A percentile compares a stretch with the other conserved stretches of the same genome.
These are phyloP conservation scores for Ophraella communa DNA, from an alignment of 2,888 invertebrate genomes.

Conservation along the genomic window DNA sequence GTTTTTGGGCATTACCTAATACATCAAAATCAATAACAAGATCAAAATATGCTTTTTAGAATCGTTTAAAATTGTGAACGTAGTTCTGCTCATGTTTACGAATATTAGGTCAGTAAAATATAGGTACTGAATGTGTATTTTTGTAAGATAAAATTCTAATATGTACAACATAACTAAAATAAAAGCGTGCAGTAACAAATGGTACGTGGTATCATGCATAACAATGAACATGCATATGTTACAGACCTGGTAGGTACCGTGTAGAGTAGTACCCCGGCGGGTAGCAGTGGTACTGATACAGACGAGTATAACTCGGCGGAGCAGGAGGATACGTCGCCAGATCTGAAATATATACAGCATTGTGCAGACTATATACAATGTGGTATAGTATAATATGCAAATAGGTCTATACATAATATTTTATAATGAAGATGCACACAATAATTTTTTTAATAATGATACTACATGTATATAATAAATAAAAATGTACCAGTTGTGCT, in stretches of 20 bases:
- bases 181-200: slow-evolving; percentile 13
- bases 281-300: slow-evolving; percentile 69
- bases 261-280: slow-evolving; percentile 56
- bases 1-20: too few species aligned
- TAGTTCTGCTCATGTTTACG: too few species aligned
- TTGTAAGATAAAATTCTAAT: not conserved
- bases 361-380: slow-evolving; percentile 43
- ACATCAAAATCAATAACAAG: too few species aligned
- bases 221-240: slow-evolving; percentile 46
- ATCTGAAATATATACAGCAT: slow-evolving; percentile 62
- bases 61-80: too few species aligned
- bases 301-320: slow-evolving; percentile 68
- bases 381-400: slow-evolving; percentile 18
- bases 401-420: not conserved
- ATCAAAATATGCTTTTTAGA: too few species aligned
- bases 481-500: too few species aligned
- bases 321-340: slow-evolving; percentile 65
- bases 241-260: slow-evolving; percentile 56
- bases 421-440: not conserved
- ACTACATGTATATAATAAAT: too few species aligned
- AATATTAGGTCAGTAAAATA: too few species aligned
- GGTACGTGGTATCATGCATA: slow-evolving; percentile 27
- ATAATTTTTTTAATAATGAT: not conserved
- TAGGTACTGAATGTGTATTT: not conserved
- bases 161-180: not conserved